Evolutionary conservation across 2,797 vertebrate species (phyloP).

Genomic region (Eulemur mongoz): DNA sequence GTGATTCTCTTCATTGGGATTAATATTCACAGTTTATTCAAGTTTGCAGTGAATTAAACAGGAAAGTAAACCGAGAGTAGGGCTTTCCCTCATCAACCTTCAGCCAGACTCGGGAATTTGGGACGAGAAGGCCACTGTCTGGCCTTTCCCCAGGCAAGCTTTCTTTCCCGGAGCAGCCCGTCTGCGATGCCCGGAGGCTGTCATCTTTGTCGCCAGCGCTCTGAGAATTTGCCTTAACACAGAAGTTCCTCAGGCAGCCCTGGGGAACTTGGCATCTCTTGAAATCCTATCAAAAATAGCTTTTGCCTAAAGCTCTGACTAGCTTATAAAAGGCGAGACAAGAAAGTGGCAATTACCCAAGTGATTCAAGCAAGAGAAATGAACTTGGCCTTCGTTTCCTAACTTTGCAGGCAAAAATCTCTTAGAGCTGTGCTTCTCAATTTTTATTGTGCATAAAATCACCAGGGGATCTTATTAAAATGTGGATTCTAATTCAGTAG

Average conservation of each 20-base stretch:
- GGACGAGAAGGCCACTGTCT: background rate
- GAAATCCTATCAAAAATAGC: slow-evolving; percentile 23
- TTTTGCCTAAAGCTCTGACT: slow-evolving; percentile 61
- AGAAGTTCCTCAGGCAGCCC: background rate
- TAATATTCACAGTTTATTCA: background rate
- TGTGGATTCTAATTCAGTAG: background rate
- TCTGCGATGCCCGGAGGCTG: background rate
- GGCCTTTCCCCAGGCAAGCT: slow-evolving; percentile 32
- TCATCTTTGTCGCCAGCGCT: background rate
- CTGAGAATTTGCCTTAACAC: slow-evolving; percentile 1
- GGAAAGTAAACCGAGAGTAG: background rate
- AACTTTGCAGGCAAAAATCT: slow-evolving; percentile 20
- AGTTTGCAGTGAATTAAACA: slow-evolving; percentile 23
- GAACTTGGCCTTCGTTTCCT: background rate
- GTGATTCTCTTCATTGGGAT: background rate
- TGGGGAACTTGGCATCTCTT: slow-evolving; percentile 12
- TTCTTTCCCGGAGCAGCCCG: background rate
- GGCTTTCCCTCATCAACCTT: background rate
- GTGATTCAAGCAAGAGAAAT: slow-evolving; percentile 37
- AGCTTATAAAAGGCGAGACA: slow-evolving; percentile 22
- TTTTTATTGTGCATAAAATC: background rate
- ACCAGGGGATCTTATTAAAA: slow-evolving; percentile 36
- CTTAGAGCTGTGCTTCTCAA: background rate
- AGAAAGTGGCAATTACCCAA: slow-evolving; percentile 16
- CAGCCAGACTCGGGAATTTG: background rate